Conservation (phyloP, 1,140 invertebrate species). For the Metopolophium dirhodum region DNA sequence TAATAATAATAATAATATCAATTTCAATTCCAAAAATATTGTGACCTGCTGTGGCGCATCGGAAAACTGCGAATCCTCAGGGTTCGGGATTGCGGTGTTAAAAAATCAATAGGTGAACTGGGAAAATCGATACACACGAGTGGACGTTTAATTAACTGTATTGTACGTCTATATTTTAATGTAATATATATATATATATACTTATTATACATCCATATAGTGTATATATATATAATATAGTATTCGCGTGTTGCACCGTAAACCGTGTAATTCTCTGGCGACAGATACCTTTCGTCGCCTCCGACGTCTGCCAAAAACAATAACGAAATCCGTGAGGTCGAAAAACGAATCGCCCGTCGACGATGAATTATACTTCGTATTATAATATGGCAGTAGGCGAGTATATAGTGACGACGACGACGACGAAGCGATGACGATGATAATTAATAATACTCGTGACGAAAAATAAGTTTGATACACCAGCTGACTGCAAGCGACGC, state of each 20-base stretch:
- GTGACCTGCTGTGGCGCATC: background rate
- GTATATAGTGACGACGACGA: background rate
- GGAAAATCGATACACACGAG: background rate
- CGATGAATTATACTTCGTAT: background rate
- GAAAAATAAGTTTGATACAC: background rate
- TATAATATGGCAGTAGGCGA: background rate
- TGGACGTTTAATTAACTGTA: background rate
- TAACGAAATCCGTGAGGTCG: background rate
- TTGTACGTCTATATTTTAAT: background rate
- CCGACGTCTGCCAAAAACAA: background rate
- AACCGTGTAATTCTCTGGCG: background rate
- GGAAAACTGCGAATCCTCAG: background rate
- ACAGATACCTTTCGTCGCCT: background rate
- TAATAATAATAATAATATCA: background rate
- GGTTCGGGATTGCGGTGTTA: background rate
- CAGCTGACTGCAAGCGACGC: background rate
- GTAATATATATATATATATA: background rate
- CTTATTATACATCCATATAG: background rate
- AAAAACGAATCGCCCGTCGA: background rate
- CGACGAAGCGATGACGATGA: too few species aligned
- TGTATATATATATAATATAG: background rate
- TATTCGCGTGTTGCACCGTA: background rate
- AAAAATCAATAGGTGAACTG: background rate
- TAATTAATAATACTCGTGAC: background rate
- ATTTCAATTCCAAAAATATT: background rate